Evolutionary conservation across 37 sponge, comb jelly and placozoan genomes (phyloP).

Genomic region (Chondrilla cf. caribensis): DNA sequence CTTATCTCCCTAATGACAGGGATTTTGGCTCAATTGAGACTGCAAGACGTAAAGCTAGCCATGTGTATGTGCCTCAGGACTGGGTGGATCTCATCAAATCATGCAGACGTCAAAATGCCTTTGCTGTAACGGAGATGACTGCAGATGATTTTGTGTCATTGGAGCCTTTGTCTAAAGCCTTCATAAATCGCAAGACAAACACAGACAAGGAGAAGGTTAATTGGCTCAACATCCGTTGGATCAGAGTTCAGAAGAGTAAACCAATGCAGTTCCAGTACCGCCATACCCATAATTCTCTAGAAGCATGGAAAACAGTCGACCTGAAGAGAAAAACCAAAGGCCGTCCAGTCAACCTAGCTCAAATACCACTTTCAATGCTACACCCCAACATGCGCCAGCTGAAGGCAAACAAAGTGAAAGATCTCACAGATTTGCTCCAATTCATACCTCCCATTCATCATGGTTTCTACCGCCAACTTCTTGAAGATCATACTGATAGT

Average conservation of each 20-base stretch:
- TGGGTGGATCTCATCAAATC: slow-evolving; percentile 18
- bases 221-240: slow-evolving; percentile 35
- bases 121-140: slow-evolving; percentile 22
- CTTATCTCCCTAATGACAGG: slow-evolving; percentile 39
- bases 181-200: slow-evolving; percentile 32
- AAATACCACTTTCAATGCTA: neutral
- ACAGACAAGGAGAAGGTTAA: slow-evolving; percentile 16
- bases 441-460: slow-evolving; percentile 26
- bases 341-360: slow-evolving; percentile 7
- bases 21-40: slow-evolving; percentile 19
- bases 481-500: neutral
- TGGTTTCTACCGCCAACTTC: slow-evolving; percentile 21
- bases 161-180: neutral
- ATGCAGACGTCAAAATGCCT: no score
- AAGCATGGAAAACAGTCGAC: slow-evolving; percentile 32
- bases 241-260: slow-evolving; percentile 5
- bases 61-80: slow-evolving; percentile 25
- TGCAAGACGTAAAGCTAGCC: neutral
- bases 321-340: slow-evolving; percentile 15
- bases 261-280: slow-evolving; percentile 18
- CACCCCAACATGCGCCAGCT: neutral
- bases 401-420: slow-evolving; percentile 1
- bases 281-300: slow-evolving; percentile 27
- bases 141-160: slow-evolving; percentile 27
- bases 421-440: slow-evolving; percentile 19